A percentile compares a stretch with the other conserved stretches of the same genome.
Conservation (phyloP, 2,888 invertebrate genomes). For the Hydraecia micacea region DNA sequence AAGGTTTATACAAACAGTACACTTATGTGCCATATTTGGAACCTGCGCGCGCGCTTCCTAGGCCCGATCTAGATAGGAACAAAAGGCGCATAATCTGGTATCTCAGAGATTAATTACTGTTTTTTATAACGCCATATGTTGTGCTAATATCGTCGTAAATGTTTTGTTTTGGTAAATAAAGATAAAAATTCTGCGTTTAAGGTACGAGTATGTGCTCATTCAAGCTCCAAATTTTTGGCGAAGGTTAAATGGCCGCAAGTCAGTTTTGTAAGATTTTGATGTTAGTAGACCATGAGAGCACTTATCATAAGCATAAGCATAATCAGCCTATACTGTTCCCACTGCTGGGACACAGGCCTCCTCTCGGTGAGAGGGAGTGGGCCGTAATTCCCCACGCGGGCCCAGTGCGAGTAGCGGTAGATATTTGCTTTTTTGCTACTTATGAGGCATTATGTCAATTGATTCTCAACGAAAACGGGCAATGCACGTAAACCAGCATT, state of each 20-base stretch:
- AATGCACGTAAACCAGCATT: background rate
- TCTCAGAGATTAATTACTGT: conserved; percentile 63
- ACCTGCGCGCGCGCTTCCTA: conserved; percentile 58
- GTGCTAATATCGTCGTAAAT: conserved; percentile 41
- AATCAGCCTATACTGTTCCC: background rate
- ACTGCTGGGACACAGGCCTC: background rate
- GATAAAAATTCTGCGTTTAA: conserved; percentile 5
- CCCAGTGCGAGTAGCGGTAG: too few relatives aligned
- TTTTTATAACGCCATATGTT: conserved; percentile 67
- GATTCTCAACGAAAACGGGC: background rate
- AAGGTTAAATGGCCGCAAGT: background rate
- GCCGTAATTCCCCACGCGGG: background rate
- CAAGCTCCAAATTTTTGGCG: background rate
- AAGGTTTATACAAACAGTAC: conserved; percentile 57
- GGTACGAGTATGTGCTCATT: background rate
- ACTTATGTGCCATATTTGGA: conserved; percentile 56
- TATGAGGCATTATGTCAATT: background rate
- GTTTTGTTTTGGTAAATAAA: conserved; percentile 47
- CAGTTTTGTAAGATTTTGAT: background rate
- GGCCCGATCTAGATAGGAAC: conserved; percentile 65
- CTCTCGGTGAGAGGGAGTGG: background rate
- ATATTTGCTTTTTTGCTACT: background rate
- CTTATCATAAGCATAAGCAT: background rate
- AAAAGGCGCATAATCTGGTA: conserved; percentile 63
- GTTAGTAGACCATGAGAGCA: background rate